A percentile compares a stretch with the other conserved stretches of the same genome.
Evolutionary conservation across 1,140 invertebrate species (phyloP).

Genomic region (Achatina immaculata): DNA sequence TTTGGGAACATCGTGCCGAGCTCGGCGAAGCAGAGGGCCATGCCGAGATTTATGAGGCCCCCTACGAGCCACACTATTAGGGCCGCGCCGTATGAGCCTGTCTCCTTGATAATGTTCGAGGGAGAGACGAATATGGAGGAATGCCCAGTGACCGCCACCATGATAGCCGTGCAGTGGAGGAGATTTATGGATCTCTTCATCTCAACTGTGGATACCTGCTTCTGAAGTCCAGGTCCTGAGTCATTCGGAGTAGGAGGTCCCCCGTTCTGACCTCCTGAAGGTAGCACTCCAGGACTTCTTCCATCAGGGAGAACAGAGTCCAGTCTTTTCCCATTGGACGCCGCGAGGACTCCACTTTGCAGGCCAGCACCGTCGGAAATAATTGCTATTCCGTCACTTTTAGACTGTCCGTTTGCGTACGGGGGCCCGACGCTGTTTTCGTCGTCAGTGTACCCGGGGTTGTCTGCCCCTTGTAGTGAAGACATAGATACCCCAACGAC

Average conservation of each 20-base stretch:
- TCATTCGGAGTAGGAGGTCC: not conserved
- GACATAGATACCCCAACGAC: constrained; percentile 11
- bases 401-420: not conserved
- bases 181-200: constrained; percentile 62
- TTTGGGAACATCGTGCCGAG: constrained; percentile 92
- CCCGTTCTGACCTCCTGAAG: not conserved
- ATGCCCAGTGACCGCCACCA: constrained; percentile 64
- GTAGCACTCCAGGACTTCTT: not conserved
- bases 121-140: constrained; percentile 63
- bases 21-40: constrained; percentile 96
- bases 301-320: not conserved
- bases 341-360: not conserved
- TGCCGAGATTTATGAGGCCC: constrained; percentile 81
- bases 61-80: constrained; percentile 92
- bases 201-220: constrained; percentile 20
- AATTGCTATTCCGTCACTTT: constrained; percentile 4
- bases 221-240: not conserved
- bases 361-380: not conserved
- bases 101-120: constrained; percentile 50
- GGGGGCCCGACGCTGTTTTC: not conserved
- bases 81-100: constrained; percentile 72
- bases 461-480: not conserved
- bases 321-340: not conserved
- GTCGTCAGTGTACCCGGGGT: constrained; percentile 2
- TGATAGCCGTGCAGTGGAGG: constrained; percentile 55